phyloP scores from a whole-genome alignment of 2,888 invertebrate genomes.

The Acleris literana region DNA sequence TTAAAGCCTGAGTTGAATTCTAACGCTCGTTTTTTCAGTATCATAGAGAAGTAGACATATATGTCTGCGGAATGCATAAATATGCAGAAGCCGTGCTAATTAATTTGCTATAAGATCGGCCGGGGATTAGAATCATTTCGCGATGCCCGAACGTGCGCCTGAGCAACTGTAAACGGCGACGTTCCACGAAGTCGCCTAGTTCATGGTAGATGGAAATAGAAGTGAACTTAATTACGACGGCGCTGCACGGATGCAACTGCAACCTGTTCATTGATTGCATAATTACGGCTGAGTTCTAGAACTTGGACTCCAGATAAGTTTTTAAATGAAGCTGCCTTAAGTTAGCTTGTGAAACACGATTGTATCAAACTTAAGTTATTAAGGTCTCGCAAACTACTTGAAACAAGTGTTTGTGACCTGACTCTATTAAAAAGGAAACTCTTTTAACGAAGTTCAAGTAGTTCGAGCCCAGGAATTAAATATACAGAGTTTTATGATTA shows the following conservation, averaged over 20 bases:
- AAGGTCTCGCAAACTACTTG: conserved; percentile 30
- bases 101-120: conserved; percentile 25
- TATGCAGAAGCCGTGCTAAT: conserved; percentile 12
- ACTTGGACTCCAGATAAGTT: conserved; percentile 43
- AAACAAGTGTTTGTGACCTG: conserved; percentile 30
- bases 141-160: conserved; percentile 15
- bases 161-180: conserved; percentile 21
- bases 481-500: too few relatives aligned
- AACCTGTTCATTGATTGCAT: conserved; percentile 61
- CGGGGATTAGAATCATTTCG: conserved; percentile 6
- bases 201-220: conserved; percentile 30
- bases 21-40: conserved; percentile 3
- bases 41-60: not conserved
- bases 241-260: conserved; percentile 49
- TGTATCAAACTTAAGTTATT: conserved; percentile 35
- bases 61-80: not conserved
- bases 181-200: conserved; percentile 25
- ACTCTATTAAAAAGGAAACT: conserved; percentile 27
- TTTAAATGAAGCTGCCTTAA: conserved; percentile 44
- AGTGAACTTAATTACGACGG: conserved; percentile 59
- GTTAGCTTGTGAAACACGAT: conserved; percentile 33
- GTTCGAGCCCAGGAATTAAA: conserved; percentile 4
- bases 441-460: conserved; percentile 14
- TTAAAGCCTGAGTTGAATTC: conserved; percentile 17
- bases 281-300: conserved; percentile 50